A percentile compares a stretch with the other conserved stretches of the same genome.
Evolutionary conservation across 2,888 invertebrate species (phyloP).

Genomic region (Chymomyza fuscimana): DNA sequence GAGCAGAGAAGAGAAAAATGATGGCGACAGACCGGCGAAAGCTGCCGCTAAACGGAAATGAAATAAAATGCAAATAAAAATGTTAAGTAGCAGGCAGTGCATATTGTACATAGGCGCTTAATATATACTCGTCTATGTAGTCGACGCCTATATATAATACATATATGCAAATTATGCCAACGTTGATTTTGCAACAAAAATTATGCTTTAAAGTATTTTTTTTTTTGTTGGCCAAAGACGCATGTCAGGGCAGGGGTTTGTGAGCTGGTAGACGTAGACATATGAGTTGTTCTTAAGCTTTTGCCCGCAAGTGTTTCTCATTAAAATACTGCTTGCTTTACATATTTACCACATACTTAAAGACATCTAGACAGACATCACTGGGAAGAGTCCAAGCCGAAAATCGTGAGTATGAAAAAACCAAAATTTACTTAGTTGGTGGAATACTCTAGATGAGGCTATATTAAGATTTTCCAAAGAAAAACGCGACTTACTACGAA

Average conservation of each 20-base stretch:
- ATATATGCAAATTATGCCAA: constrained; percentile 61
- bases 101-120: neutral
- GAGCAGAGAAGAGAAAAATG: constrained; percentile 8
- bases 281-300: neutral
- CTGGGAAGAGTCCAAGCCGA: neutral
- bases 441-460: neutral
- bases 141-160: constrained; percentile 1
- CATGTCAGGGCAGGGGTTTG: neutral
- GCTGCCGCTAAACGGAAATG: constrained; percentile 1
- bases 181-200: constrained; percentile 49
- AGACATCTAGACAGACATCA: constrained; percentile 13
- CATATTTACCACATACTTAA: constrained; percentile 8
- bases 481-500: too few species aligned
- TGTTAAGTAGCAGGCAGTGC: constrained; percentile 39
- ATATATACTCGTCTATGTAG: neutral
- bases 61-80: constrained; percentile 60
- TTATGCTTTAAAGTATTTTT: neutral
- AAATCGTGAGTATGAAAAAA: neutral
- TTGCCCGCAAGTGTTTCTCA: constrained; percentile 21
- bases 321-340: constrained; percentile 16
- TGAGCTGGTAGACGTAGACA: neutral
- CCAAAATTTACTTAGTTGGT: neutral
- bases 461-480: neutral
- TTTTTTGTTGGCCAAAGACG: neutral
- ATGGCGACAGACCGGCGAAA: neutral